These are phyloP conservation scores for Squalus acanthias DNA, from an alignment of 2,797 vertebrate genomes.

Conservation along the genomic window DNA sequence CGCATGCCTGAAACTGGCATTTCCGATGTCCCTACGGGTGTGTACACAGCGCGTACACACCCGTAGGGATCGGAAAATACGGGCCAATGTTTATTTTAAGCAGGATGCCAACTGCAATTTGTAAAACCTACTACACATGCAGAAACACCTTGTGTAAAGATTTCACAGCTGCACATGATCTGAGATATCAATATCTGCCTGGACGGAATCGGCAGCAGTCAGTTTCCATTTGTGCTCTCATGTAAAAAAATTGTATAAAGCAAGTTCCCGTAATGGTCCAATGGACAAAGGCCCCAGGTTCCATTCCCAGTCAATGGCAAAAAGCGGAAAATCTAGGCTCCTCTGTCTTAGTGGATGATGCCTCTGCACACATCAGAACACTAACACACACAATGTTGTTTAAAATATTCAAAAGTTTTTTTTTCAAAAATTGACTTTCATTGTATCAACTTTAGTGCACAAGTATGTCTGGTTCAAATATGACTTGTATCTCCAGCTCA, in stretches of 20 bases:
- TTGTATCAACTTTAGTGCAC: neutral
- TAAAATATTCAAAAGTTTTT: neutral
- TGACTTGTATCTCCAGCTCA: neutral
- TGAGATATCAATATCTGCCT: neutral
- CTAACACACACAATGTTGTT: neutral
- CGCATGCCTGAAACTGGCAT: too few species aligned
- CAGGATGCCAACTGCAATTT: neutral
- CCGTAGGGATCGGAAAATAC: too few species aligned
- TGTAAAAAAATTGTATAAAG: neutral
- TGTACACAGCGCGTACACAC: too few species aligned
- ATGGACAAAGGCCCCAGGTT: neutral
- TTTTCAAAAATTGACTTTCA: neutral
- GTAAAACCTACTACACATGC: neutral
- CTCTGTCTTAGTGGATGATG: neutral
- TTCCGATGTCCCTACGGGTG: too few species aligned
- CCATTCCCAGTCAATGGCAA: neutral
- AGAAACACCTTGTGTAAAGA: slow-evolving; percentile 1
- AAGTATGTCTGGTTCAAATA: neutral
- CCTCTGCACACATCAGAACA: neutral
- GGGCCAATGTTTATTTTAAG: neutral
- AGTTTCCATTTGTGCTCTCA: neutral
- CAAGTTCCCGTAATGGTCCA: neutral
- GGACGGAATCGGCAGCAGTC: neutral
- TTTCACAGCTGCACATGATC: neutral
- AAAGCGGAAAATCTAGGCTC: neutral